phyloP scores from a whole-genome alignment of 2,113 vertebrate genomes.

The Serinus canaria region DNA sequence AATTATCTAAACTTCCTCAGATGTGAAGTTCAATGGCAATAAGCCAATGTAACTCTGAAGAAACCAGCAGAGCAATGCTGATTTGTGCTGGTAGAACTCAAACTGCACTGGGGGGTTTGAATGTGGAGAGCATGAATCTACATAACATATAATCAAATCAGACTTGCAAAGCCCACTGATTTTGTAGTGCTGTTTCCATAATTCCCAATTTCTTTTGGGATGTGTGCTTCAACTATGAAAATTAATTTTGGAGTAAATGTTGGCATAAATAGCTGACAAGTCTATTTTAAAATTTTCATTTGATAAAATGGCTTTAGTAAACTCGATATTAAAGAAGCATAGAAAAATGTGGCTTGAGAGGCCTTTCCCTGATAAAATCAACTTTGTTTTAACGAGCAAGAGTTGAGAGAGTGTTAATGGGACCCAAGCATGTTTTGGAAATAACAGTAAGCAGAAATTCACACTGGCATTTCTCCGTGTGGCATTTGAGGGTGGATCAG shows the following conservation, averaged over 20 bases:
- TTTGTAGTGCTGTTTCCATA: neutral
- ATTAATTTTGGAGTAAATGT: neutral
- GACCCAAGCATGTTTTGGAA: neutral
- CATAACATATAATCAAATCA: neutral
- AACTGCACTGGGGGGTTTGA: neutral
- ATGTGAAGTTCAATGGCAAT: neutral
- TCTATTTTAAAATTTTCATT: neutral
- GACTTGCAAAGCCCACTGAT: neutral
- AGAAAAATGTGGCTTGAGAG: neutral
- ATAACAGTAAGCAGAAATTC: neutral
- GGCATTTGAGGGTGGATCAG: neutral
- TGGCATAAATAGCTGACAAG: neutral
- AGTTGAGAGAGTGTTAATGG: neutral
- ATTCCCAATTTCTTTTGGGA: neutral
- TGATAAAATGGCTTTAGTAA: neutral
- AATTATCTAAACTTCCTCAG: neutral
- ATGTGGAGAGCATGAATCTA: neutral
- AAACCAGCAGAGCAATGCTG: neutral
- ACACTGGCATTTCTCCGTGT: neutral
- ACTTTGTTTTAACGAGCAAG: neutral
- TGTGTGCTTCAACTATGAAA: neutral
- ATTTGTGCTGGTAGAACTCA: neutral
- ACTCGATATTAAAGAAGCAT: neutral
- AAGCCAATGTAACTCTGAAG: neutral
- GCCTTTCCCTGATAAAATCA: neutral